phyloP scores from a whole-genome alignment of 2,888 invertebrate genomes.

The Parasteatoda lunata region DNA sequence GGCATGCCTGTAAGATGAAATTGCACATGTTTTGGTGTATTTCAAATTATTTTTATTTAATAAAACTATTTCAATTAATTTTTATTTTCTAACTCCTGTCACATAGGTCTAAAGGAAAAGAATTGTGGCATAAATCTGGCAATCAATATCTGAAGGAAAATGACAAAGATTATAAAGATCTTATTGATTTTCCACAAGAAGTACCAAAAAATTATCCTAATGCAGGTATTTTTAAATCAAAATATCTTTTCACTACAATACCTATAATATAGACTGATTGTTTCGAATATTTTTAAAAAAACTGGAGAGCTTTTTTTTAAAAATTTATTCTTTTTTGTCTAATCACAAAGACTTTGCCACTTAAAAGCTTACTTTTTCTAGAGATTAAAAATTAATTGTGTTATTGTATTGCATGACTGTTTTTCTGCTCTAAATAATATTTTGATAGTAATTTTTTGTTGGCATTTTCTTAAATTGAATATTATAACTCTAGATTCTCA shows the following conservation, averaged over 20 bases:
- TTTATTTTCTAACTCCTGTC: background rate
- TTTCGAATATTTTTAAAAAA: background rate
- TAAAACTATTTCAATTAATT: background rate
- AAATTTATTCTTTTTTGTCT: no score
- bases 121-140: constrained; percentile 84
- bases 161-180: constrained; percentile 88
- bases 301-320: no score
- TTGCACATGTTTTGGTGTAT: background rate
- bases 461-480: no score
- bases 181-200: constrained; percentile 81
- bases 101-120: constrained; percentile 70
- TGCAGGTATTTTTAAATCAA: constrained; percentile 75
- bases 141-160: constrained; percentile 88
- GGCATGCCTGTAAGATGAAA: no score
- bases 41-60: background rate
- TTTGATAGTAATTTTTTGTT: no score
- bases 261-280: background rate
- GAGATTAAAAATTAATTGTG: no score
- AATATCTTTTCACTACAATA: background rate
- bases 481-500: no score
- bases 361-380: no score
- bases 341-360: no score
- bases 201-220: constrained; percentile 83
- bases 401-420: no score
- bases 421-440: no score